phyloP scores from a whole-genome alignment of 2,113 vertebrate genomes.

The Coryphaenoides rupestris region DNA sequence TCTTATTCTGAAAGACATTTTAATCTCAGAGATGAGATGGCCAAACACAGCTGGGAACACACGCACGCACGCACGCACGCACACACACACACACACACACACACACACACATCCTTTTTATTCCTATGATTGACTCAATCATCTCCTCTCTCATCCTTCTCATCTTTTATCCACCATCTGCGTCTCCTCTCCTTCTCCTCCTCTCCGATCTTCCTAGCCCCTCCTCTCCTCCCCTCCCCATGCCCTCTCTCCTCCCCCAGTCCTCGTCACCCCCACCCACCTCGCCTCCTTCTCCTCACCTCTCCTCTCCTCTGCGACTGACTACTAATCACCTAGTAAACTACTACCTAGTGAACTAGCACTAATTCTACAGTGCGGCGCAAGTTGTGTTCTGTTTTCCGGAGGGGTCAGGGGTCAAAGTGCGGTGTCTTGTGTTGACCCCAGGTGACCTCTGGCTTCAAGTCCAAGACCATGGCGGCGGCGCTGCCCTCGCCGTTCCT shows the following conservation, averaged over 20 bases:
- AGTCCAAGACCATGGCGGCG: conserved; percentile 85
- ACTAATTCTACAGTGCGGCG: too few species aligned
- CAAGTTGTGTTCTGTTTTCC: too few species aligned
- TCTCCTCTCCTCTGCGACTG: too few species aligned
- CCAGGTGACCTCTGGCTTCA: conserved; percentile 95
- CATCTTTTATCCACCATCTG: not conserved
- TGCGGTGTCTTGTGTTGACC: too few species aligned
- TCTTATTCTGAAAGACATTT: too few species aligned
- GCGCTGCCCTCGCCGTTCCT: conserved; percentile 84
- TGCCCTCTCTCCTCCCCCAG: not conserved
- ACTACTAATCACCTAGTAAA: too few species aligned
- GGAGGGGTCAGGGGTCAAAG: too few species aligned
- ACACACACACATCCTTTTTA: not conserved
- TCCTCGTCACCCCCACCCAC: conserved; percentile 15
- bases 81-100: not conserved
- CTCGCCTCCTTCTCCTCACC: conserved; percentile 25
- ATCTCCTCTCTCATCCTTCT: not conserved
- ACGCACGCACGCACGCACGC: not conserved
- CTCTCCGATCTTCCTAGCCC: too few species aligned
- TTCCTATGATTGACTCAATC: too few species aligned
- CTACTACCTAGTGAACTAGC: too few species aligned
- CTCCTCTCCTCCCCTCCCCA: not conserved
- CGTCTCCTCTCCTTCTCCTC: not conserved
- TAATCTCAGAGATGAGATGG: too few species aligned
- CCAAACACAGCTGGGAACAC: too few species aligned